Evolutionary conservation across 53 echinoderm and acorn worm genomes (phyloP).

Genomic region (Actinopyga echinites): DNA sequence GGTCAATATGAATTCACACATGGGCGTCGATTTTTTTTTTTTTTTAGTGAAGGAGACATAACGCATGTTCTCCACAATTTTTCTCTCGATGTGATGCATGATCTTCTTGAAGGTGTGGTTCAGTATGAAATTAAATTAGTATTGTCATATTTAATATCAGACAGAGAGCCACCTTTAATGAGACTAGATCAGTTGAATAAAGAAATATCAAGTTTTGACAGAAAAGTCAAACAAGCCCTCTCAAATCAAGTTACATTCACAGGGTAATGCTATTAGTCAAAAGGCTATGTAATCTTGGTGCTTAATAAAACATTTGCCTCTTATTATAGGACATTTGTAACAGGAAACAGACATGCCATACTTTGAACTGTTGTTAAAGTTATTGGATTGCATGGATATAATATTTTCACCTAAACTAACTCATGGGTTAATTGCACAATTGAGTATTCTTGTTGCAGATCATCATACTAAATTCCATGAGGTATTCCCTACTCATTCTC

Average conservation of each 20-base stretch:
- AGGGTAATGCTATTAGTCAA: constrained; percentile 51
- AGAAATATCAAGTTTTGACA: constrained; percentile 36
- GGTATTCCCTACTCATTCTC: constrained; percentile 37
- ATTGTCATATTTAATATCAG: constrained; percentile 34
- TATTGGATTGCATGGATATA: constrained; percentile 64
- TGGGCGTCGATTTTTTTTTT: too few relatives aligned
- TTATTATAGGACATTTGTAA: constrained; percentile 52
- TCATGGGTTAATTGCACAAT: constrained; percentile 55
- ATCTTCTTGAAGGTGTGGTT: constrained; percentile 65
- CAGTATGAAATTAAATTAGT: constrained; percentile 68
- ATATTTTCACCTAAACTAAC: constrained; percentile 63
- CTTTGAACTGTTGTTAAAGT: constrained; percentile 50
- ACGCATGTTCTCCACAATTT: constrained; percentile 60
- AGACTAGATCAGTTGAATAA: constrained; percentile 36
- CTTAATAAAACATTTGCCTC: constrained; percentile 52
- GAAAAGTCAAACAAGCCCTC: constrained; percentile 57
- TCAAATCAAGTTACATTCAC: constrained; percentile 36
- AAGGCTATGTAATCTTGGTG: constrained; percentile 70
- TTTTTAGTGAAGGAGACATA: too few relatives aligned
- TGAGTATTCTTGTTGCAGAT: constrained; percentile 49
- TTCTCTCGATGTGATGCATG: constrained; percentile 69
- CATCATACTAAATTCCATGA: constrained; percentile 57
- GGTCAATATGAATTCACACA: too few relatives aligned
- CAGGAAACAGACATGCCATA: constrained; percentile 38
- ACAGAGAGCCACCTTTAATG: constrained; percentile 46